A percentile compares a stretch with the other conserved stretches of the same genome.
Evolutionary conservation across 2,888 invertebrate genomes (phyloP).

Genomic region (Pachydiplax longipennis): DNA sequence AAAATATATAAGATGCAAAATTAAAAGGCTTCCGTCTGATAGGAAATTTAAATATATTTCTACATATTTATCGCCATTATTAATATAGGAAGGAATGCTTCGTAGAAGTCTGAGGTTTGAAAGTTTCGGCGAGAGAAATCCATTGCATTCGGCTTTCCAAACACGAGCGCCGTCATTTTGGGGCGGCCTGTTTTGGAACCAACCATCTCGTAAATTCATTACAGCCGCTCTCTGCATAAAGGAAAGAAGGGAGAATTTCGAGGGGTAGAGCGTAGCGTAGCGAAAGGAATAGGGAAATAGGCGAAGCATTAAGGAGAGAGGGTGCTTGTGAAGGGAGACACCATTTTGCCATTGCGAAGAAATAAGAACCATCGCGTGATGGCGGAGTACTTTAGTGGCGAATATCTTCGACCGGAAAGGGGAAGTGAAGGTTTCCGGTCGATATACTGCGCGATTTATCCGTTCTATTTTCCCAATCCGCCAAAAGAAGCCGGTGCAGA

Average conservation of each 20-base stretch:
- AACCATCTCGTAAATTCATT: neutral
- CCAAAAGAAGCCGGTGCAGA: neutral
- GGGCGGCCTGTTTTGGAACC: neutral
- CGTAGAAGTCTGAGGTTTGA: neutral
- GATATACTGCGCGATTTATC: neutral
- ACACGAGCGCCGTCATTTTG: neutral
- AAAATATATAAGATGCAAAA: too few species aligned
- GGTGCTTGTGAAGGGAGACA: neutral
- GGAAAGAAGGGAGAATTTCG: too few species aligned
- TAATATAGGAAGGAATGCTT: neutral
- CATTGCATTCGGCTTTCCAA: neutral
- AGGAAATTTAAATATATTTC: too few species aligned
- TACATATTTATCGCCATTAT: too few species aligned
- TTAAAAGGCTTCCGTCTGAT: too few species aligned
- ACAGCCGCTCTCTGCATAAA: neutral
- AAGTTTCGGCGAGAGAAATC: neutral
- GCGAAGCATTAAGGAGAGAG: neutral
- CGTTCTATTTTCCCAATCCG: neutral
- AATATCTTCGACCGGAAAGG: neutral
- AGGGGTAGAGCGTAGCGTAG: too few species aligned
- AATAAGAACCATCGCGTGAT: neutral
- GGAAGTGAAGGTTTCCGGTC: neutral
- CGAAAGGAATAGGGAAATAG: too few species aligned
- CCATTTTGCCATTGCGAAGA: neutral
- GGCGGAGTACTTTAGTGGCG: neutral